Base-by-base conservation (phyloP, 2,113 vertebrate species). In the Glareola pratincola region DNA sequence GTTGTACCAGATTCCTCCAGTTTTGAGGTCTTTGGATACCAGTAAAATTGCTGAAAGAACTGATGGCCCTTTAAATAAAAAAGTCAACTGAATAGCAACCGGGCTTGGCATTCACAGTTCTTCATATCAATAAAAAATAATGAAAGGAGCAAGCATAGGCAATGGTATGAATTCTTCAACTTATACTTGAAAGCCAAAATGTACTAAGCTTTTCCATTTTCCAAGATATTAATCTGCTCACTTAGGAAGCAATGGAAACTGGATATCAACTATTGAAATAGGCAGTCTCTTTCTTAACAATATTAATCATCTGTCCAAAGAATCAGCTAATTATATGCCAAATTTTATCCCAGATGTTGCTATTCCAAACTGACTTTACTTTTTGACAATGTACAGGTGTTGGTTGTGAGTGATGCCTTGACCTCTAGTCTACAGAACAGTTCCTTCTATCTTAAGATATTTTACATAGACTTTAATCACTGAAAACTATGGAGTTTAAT, bases 321-420 rank as follows among this genome's bases (percentile, higher is more conserved):
- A 86, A 17, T 88, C 73, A 97, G 36, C 24, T 92, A 95, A 71
- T 96, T 95, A 79, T 59, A 22, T 83, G 48, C 43, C 54, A 90
- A 80, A 93, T 14, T 82, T 32, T 51, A 69, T 60, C 39, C 34
- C 74, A 94, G 32, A 54, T 94, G 10, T 83, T 51, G 48, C 21
- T 89, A 12, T 57, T 94, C 53, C 66, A 92, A 50, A 94, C 68
- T 80, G 34, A 67, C 68, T 77, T 78, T 67, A 71, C 72, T 87
- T 88, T 93, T 83, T 68, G 73, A 73, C 16, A 85, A 85, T 34
- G 7, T 59, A 22, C 17, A 67, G 48, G 14, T 34, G 22, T 85
- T 93, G 43, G 18, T 69, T 95, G 21, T 5, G 2, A 92, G 11
- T 26, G 48, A 75, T 56, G 6, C 4, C 15, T 74, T 77, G 18